phyloP scores from a whole-genome alignment of 2,797 vertebrate genomes.

The Tangara arthus region DNA sequence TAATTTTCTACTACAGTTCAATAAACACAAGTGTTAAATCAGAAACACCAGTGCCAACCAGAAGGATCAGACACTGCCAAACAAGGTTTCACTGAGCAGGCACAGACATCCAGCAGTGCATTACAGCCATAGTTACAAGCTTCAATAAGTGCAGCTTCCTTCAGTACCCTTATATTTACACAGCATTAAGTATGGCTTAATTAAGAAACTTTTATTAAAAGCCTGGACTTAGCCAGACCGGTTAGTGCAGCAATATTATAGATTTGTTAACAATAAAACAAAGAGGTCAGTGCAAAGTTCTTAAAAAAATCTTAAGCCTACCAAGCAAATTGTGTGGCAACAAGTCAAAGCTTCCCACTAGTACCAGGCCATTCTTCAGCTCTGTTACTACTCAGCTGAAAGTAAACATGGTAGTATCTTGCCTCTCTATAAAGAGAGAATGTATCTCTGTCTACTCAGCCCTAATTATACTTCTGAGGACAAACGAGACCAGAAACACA shows the following conservation, averaged over 20 bases:
- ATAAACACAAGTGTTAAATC: background rate
- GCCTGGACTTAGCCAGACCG: background rate
- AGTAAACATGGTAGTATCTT: background rate
- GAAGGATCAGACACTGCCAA: background rate
- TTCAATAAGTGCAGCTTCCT: background rate
- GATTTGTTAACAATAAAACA: background rate
- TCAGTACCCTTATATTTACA: background rate
- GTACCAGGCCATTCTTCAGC: background rate
- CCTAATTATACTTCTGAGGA: background rate
- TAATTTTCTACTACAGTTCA: background rate
- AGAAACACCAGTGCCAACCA: background rate
- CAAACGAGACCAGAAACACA: background rate
- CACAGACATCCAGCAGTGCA: background rate
- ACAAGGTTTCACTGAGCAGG: background rate
- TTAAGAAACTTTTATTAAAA: background rate
- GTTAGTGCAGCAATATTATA: accelerated
- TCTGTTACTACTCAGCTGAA: background rate
- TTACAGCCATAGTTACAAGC: background rate
- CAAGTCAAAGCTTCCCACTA: background rate
- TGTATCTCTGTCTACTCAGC: background rate
- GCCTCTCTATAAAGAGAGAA: background rate
- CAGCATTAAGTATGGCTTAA: background rate
- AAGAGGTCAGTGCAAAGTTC: background rate
- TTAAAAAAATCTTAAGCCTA: background rate
- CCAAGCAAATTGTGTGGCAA: background rate